Evolutionary conservation across 2,113 vertebrate genomes (phyloP).

Genomic region (Phyllostomus hastatus): DNA sequence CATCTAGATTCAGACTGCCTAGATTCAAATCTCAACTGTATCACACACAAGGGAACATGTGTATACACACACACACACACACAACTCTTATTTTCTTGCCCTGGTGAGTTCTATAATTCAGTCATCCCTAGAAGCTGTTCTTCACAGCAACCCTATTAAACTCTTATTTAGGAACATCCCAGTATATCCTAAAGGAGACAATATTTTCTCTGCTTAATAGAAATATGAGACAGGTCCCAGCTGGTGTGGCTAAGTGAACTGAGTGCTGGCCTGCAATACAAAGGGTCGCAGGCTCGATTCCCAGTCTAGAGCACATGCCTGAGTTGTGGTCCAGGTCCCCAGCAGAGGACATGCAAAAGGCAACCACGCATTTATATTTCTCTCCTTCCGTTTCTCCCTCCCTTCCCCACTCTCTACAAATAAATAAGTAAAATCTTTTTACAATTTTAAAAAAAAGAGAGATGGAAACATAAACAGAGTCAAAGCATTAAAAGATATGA

Average conservation of each 20-base stretch:
- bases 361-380: no score
- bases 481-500: neutral
- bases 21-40: neutral
- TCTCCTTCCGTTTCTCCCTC: no score
- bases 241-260: no score
- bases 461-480: neutral
- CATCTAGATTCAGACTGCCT: neutral
- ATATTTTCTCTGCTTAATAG: neutral
- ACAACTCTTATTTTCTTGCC: neutral
- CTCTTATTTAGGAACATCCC: neutral
- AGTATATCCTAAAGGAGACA: neutral
- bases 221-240: neutral
- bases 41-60: neutral
- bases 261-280: no score
- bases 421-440: no score
- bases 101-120: neutral
- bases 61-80: neutral
- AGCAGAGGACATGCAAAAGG: no score
- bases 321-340: no score
- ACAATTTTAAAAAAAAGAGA: no score
- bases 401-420: no score
- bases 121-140: neutral
- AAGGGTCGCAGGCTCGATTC: no score
- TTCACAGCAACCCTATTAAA: neutral
- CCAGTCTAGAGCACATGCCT: no score